Evolutionary conservation across 2,888 invertebrate genomes (phyloP).

Genomic region (Nysson spinosus): DNA sequence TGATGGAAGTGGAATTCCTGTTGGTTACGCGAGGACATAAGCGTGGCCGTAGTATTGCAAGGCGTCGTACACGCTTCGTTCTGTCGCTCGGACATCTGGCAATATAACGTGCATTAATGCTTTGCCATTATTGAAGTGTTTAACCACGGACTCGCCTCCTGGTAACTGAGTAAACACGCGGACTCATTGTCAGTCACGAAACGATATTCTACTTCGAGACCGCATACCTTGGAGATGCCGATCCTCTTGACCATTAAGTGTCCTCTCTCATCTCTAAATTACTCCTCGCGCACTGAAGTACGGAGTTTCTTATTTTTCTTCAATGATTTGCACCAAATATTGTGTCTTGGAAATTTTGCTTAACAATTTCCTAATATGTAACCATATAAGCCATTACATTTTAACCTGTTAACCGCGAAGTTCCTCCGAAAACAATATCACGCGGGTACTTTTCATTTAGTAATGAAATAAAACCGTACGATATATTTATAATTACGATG

Average conservation of each 20-base stretch:
- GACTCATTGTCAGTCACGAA: slow-evolving; percentile 63
- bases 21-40: slow-evolving; percentile 25
- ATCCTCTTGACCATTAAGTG: slow-evolving; percentile 7
- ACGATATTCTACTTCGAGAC: slow-evolving; percentile 61
- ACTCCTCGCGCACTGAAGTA: no score
- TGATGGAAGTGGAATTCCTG: slow-evolving; percentile 60
- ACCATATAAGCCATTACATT: no score
- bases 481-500: no score
- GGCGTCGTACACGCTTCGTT: slow-evolving; percentile 36
- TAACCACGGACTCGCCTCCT: slow-evolving; percentile 56
- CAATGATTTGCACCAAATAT: no score
- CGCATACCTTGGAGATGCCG: slow-evolving; percentile 25
- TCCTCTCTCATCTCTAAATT: no score
- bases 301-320: no score
- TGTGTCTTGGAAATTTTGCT: no score
- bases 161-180: slow-evolving; percentile 63
- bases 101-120: slow-evolving; percentile 60
- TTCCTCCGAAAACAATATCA: no score
- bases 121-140: slow-evolving; percentile 59
- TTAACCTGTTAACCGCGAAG: no score
- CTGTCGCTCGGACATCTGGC: slow-evolving; percentile 47
- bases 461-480: no score
- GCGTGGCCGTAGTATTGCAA: slow-evolving; percentile 25
- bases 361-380: no score
- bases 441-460: no score